Percentiles rank a stretch among this genome's conserved stretches.
These are phyloP conservation scores for Diadegma fenestrale DNA, from an alignment of 2,888 invertebrate species.

Conservation along the genomic window DNA sequence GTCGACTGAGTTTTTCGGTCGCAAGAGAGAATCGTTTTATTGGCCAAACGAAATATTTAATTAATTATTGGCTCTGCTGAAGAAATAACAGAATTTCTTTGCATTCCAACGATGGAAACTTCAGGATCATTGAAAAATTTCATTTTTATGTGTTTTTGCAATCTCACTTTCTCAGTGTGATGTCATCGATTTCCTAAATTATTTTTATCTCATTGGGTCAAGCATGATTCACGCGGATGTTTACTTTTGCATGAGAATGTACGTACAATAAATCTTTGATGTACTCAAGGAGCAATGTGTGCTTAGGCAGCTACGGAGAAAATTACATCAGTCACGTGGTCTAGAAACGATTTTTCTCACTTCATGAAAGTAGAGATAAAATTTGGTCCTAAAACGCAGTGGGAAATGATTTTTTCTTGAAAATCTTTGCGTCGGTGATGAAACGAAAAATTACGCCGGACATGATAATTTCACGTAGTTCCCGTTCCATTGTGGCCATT, in stretches of 20 bases:
- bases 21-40: too few species aligned
- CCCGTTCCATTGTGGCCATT: background rate
- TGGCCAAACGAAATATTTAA: too few species aligned
- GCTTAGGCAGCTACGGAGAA: conserved; percentile 1
- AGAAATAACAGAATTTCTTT: too few species aligned
- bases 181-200: conserved; percentile 6
- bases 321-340: background rate
- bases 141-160: background rate
- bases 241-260: conserved; percentile 16
- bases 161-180: background rate
- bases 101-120: too few species aligned
- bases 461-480: background rate
- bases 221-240: conserved; percentile 26
- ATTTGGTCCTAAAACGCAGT: background rate
- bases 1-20: too few species aligned
- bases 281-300: background rate
- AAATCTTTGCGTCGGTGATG: background rate
- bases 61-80: too few species aligned
- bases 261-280: background rate
- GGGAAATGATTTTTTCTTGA: background rate
- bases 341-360: background rate
- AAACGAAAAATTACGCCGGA: background rate
- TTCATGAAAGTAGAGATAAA: background rate
- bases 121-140: background rate
- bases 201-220: conserved; percentile 15